These are phyloP conservation scores for Dendrophyllia cribrosa DNA, from an alignment of 64 coral and sea anemone species.

Conservation along the genomic window DNA sequence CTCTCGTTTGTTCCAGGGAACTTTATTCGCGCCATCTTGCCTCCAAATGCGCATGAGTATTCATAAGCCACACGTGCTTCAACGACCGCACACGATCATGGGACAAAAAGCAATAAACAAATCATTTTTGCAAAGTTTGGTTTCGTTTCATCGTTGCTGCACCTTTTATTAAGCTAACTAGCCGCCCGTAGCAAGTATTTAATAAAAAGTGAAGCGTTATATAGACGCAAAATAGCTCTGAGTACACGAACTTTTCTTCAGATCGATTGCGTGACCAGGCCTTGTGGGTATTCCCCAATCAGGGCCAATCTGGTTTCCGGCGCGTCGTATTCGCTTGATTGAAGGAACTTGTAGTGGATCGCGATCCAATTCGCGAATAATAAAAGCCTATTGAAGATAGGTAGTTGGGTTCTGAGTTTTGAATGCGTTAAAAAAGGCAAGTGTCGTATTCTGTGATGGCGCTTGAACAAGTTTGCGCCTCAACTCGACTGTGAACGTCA, in stretches of 20 bases:
- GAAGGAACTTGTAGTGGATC: too few relatives aligned
- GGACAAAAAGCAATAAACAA: slow-evolving; percentile 63
- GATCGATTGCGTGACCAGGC: slow-evolving; percentile 29
- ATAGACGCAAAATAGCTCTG: not conserved
- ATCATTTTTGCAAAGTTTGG: not conserved
- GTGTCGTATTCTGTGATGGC: not conserved
- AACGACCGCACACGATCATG: slow-evolving; percentile 62
- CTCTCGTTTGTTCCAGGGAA: slow-evolving; percentile 84
- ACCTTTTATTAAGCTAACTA: not conserved
- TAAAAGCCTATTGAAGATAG: too few relatives aligned
- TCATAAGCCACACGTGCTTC: slow-evolving; percentile 44
- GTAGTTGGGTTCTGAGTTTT: too few relatives aligned
- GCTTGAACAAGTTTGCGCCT: not conserved
- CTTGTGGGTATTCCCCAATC: slow-evolving; percentile 43
- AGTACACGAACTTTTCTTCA: not conserved
- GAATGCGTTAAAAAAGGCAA: too few relatives aligned
- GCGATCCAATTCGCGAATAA: too few relatives aligned
- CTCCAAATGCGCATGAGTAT: slow-evolving; percentile 78
- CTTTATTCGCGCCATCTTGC: slow-evolving; percentile 99
- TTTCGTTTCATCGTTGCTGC: not conserved
- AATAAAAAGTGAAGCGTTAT: not conserved
- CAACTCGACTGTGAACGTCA: not conserved
- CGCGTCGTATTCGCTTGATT: not conserved
- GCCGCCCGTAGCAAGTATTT: not conserved
- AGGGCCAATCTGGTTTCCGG: not conserved